Evolutionary conservation across 2,113 vertebrate species (phyloP), one percentile per base, ranked within the genome.

Genomic region (Oreochromis niloticus): DNA sequence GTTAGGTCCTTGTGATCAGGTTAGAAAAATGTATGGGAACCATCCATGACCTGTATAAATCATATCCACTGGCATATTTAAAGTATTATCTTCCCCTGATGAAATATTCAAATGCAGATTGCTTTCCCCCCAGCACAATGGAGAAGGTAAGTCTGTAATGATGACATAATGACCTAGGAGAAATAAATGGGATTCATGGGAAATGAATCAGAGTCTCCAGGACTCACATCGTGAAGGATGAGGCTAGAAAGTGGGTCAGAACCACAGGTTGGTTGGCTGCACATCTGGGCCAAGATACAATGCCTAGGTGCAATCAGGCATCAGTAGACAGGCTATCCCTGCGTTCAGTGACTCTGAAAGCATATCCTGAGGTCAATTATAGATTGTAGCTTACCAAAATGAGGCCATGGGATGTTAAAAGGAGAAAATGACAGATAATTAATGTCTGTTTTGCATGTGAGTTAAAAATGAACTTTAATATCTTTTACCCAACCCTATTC

Each of bases 241-340:
- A 94, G 89, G 80, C 83, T 79, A 11, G 88, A 83, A 96, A 94
- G 86, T 95, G 93, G 94, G 94, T 93, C 95, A 95, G 89, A 89
- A 92, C 89, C 87, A 81, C 86, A 81, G 92, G 91, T 91, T 84
- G 88, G 85, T 81, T 27, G 85, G 87, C 80, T 87, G 93, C 88
- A 90, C 93, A 89, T 86, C 83, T 88, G 91, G 89, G 91, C 83
- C 27, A 41, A 85, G 89, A 79, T 85, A 48, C 54, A 36, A 57
- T 10, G 32, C 81, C 82, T 68, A 1, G 88, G 81, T 75, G 80
- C 80, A 50, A 61, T 71, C 82, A 87, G 80, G 32, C 83, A 85
- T 66, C 75, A 27, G 30, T 5, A 79, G 85, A 59, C 56, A 43
- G 39, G 22, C 84, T 32, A 16, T 82, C 46, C 54, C 78, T 39